Base-by-base conservation (phyloP, 2,113 vertebrate species). In the Hypanus sabinus region DNA sequence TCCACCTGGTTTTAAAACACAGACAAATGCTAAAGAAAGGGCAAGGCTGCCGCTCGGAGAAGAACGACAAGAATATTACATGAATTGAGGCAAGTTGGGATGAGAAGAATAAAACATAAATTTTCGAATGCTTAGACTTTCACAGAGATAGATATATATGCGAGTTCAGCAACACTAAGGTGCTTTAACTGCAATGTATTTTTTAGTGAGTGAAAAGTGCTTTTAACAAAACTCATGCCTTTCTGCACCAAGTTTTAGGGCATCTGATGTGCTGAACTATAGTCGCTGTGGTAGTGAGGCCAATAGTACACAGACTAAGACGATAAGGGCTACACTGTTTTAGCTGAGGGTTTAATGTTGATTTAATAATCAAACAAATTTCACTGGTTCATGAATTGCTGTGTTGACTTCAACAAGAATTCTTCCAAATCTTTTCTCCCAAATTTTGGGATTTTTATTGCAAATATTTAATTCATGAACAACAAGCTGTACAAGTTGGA, bases 391-490 rank as follows among this genome's bases (percentile, higher is more conserved):
- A 7, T 18, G 60, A 90, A 88, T 62, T 30, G 24, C 16, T 60
- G 18, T 60, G 30, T 33, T 90, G 12, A 90, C 60, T 90, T 90
- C 7, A 8, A 85, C 81, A 33, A n/a, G n/a, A 20, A 30, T 33
- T 30, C 14, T 33, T 88, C 60, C 85, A 88, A 93, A 18, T 22
- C 36, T 93, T 92, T 73, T 14, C 91, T 93, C 91, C 68, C 68
- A 93, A 55, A 93, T 12, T 11, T 73, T 73, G 70, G 91, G 70
- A 73, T 93, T 93, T n/a, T 93, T 93, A 93, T 93, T 93, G 91
- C 91, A 93, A 93, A 93, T 68, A 92, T 92, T 92, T 92, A 92
- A 71, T 33, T 70, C 65, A 8, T 55, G 68, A 55, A 36, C 91
- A 93, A 93, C 91, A 93, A 24, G 68, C 71, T 38, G 68, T 93